Conservation (phyloP, 2,888 invertebrate genomes). For the Lobophora halterata region DNA sequence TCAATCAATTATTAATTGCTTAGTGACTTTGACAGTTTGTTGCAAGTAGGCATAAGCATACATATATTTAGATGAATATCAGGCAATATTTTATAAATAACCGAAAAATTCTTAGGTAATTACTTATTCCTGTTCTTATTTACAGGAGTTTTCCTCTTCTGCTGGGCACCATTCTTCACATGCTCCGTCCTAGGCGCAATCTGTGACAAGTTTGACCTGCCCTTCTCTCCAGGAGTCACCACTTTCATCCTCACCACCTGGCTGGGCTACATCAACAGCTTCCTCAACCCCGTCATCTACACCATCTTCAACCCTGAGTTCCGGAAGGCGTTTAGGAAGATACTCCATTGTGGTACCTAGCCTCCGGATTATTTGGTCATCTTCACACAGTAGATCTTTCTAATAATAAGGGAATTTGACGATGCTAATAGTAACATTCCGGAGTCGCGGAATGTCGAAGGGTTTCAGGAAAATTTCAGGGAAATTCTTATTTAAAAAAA, state of each 20-base stretch:
- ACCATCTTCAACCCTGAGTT: constrained; percentile 99
- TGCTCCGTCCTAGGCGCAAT: constrained; percentile 98
- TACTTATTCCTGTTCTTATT: too few relatives aligned
- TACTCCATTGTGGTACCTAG: constrained; percentile 86
- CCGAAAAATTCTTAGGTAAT: too few relatives aligned
- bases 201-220: constrained; percentile 90
- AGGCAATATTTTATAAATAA: too few relatives aligned
- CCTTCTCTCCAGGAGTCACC: constrained; percentile 91
- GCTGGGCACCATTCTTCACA: constrained; percentile 99
- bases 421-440: too few relatives aligned
- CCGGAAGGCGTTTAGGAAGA: constrained; percentile 97
- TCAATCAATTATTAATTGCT: too few relatives aligned
- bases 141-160: constrained; percentile 97
- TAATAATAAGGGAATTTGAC: too few relatives aligned
- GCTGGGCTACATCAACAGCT: constrained; percentile 98
- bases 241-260: constrained; percentile 97
- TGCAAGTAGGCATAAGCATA: too few relatives aligned
- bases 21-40: too few relatives aligned
- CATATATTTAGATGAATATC: too few relatives aligned
- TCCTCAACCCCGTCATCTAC: constrained; percentile 96
- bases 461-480: too few relatives aligned
- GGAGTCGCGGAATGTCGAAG: too few relatives aligned
- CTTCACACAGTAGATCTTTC: constrained; percentile 60
- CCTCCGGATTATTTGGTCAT: constrained; percentile 70
- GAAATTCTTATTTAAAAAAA: too few relatives aligned